Base-by-base conservation (phyloP, 2,888 invertebrate genomes). In the Nymphalis urticae region DNA sequence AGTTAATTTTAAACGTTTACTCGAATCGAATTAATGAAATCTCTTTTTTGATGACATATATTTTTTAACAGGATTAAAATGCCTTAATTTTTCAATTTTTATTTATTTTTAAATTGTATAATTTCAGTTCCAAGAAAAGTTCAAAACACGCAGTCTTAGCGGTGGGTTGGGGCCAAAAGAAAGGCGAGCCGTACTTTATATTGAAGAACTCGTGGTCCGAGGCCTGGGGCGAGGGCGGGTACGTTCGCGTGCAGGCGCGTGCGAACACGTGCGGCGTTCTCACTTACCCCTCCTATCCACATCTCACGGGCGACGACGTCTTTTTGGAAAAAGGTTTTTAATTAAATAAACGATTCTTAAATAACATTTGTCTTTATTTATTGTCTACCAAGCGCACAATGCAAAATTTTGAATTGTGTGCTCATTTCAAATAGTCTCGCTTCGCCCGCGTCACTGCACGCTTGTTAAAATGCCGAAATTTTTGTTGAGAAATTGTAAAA, bases 151-250 rank as follows among this genome's bases (percentile, higher is more conserved):
- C 89, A 0, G 85, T 89, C 75, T 71, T 87, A 72, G 88, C 87
- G 19, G 89, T 89, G 70, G 89, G 89, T 0, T 90, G 88, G 88
- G 86, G 83, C 62, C 75, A 76, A 75, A 73, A 73, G 66, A 73
- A 79, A 48, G 80, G 81, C 2, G 82, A 82, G 72, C 78, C 85
- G 10, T 82, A 86, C 83, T 82, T 89, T 80, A 83, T 85, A 61
- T 66, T 89, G 72, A 89, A 90, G 85, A 89, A 90, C 83, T 87
- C 88, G 66, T 89, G 87, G 86, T 79, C 82, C 4, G 72, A 74
- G 21, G 73, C 64, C 69, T 89, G 88, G 88, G 88, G 86, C 59
- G 85, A 86, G 47, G 80, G 62, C 27, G 90, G 89, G 24, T 89
- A 83, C 82, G 73, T 83, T 68, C 82, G 82, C 63, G 71, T 89